phyloP scores from a whole-genome alignment of 64 coral and sea anemone species.

The Trachythela sp. region DNA sequence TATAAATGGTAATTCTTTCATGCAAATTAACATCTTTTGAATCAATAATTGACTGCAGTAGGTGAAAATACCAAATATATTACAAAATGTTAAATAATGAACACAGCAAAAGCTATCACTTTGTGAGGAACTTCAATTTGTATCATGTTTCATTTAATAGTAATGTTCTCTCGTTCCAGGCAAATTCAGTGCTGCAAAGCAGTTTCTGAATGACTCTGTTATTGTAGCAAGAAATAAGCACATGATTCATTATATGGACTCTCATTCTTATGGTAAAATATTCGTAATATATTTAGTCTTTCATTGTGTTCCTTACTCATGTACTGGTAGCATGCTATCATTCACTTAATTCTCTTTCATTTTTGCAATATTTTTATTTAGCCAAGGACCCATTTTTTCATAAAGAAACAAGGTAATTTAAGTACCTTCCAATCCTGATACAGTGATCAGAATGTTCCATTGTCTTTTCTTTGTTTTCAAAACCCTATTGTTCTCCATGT shows the following conservation, averaged over 20 bases:
- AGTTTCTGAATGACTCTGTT: neutral
- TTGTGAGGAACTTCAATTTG: no score
- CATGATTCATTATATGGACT: slow-evolving; percentile 16
- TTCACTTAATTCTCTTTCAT: no score
- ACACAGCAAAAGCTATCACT: no score
- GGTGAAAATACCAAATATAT: no score
- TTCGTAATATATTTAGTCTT: neutral
- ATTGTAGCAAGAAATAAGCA: slow-evolving; percentile 11
- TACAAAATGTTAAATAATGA: no score
- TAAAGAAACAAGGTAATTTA: neutral
- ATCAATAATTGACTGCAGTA: no score
- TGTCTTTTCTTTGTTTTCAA: no score
- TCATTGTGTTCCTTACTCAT: no score
- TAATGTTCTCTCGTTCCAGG: no score
- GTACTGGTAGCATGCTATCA: no score
- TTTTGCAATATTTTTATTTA: neutral
- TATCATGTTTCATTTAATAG: no score
- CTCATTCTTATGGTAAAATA: neutral
- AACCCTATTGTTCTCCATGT: neutral
- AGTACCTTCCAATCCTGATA: neutral
- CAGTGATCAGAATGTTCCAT: no score
- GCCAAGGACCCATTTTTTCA: slow-evolving; percentile 24
- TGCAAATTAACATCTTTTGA: neutral
- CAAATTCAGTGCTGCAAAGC: slow-evolving; percentile 12
- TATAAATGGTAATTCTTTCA: neutral